These are phyloP conservation scores for Sarcophaga caerulescens DNA, from an alignment of 2,888 invertebrate species.

Conservation along the genomic window DNA sequence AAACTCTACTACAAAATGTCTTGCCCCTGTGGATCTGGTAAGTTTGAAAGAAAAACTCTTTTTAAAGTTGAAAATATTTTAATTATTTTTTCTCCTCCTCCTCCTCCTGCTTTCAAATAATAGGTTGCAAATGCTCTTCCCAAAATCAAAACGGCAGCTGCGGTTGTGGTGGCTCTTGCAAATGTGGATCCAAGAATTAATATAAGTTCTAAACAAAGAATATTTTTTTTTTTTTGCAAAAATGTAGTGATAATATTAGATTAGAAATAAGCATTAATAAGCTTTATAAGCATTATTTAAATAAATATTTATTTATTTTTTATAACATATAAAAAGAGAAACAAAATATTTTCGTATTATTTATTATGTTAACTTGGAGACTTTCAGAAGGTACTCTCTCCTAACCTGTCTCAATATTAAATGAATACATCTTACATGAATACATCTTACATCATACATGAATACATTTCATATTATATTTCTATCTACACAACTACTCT, in stretches of 20 bases:
- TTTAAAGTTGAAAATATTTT: background rate
- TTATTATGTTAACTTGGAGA: too few relatives aligned
- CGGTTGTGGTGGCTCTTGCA: conserved; percentile 74
- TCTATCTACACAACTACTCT: too few relatives aligned
- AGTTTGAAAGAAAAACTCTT: conserved; percentile 64
- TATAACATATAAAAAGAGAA: too few relatives aligned
- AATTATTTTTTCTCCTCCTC: background rate
- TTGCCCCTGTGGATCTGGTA: conserved; percentile 79
- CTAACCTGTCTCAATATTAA: too few relatives aligned
- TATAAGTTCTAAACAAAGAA: background rate
- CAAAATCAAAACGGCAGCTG: conserved; percentile 73
- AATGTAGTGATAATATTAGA: background rate
- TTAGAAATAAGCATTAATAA: too few relatives aligned
- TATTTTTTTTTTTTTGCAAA: background rate
- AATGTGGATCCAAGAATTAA: conserved; percentile 59
- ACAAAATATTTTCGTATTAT: too few relatives aligned
- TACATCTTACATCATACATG: too few relatives aligned
- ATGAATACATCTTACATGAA: too few relatives aligned
- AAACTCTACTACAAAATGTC: conserved; percentile 72
- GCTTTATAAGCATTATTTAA: too few relatives aligned
- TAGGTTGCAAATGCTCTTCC: conserved; percentile 77
- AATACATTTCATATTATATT: too few relatives aligned
- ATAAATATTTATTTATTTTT: too few relatives aligned
- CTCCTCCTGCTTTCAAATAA: background rate
- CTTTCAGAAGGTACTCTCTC: too few relatives aligned